Evolutionary conservation across 2,113 vertebrate species (phyloP).

Genomic region (Macaca mulatta): DNA sequence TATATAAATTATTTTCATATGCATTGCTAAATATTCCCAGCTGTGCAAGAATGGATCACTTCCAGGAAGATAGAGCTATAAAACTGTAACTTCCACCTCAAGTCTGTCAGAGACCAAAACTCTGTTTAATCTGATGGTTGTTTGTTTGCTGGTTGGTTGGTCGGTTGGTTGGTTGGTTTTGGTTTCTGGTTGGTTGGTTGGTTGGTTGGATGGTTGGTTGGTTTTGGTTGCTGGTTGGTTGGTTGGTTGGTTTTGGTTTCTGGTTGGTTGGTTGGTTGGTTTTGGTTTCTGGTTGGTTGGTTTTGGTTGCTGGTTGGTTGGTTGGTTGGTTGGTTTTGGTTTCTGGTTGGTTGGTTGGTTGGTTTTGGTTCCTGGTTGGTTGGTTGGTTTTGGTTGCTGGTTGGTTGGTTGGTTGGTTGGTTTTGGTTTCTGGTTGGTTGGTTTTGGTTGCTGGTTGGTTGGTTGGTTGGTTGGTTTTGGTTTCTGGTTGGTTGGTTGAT

Average conservation of each 20-base stretch:
- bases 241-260: fast-evolving
- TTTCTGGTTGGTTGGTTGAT: neutral
- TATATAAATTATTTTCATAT: neutral
- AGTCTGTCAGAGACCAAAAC: neutral
- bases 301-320: neutral
- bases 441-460: neutral
- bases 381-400: neutral
- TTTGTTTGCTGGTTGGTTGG: neutral
- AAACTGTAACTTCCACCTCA: too few relatives aligned
- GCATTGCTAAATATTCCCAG: fast-evolving
- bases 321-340: too few relatives aligned
- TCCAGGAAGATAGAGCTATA: neutral
- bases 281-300: fast-evolving
- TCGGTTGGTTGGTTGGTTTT: neutral
- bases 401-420: too few relatives aligned
- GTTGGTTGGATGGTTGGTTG: too few relatives aligned
- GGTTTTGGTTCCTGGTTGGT: neutral
- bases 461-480: neutral
- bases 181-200: neutral
- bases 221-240: neutral
- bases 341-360: neutral
- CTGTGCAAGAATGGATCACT: neutral
- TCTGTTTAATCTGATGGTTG: too few relatives aligned
- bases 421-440: too few relatives aligned
- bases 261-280: neutral